Conservation (phyloP, 2,797 vertebrate species). For the Cichlasoma orientale region DNA sequence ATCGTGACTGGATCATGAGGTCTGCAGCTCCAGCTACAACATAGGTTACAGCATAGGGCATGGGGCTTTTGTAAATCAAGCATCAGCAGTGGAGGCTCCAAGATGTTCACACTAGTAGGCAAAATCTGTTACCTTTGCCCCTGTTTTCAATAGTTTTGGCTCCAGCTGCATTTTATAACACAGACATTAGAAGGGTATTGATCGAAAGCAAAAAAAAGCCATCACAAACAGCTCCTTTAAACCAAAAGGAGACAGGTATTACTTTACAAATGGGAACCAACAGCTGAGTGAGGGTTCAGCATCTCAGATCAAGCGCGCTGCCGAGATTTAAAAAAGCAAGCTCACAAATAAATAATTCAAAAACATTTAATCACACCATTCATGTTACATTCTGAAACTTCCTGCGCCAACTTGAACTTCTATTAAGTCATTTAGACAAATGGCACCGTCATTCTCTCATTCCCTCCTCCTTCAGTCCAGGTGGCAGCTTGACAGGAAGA, state of each 20-base stretch:
- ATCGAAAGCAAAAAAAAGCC: background rate
- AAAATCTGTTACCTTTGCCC: background rate
- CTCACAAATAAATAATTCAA: constrained; percentile 9
- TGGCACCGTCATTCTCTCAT: constrained; percentile 32
- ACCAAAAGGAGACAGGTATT: background rate
- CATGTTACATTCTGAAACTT: constrained; percentile 35
- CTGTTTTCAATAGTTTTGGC: background rate
- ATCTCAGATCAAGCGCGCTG: constrained; percentile 1
- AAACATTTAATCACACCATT: constrained; percentile 15
- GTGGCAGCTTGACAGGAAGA: constrained; percentile 80
- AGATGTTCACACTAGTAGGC: background rate
- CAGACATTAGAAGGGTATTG: background rate
- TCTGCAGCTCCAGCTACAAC: background rate
- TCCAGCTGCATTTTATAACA: background rate
- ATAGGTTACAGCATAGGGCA: background rate
- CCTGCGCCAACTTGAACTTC: constrained; percentile 36
- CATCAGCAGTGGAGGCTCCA: background rate
- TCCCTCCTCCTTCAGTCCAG: constrained; percentile 62
- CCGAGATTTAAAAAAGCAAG: background rate
- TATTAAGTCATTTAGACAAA: constrained; percentile 55
- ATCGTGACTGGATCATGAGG: too few relatives aligned
- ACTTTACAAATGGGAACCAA: constrained; percentile 6
- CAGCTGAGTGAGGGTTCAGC: constrained; percentile 4
- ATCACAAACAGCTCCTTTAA: background rate
- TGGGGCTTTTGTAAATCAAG: background rate